phyloP scores from a whole-genome alignment of 1,140 invertebrate genomes.

The Anthonomus grandis region DNA sequence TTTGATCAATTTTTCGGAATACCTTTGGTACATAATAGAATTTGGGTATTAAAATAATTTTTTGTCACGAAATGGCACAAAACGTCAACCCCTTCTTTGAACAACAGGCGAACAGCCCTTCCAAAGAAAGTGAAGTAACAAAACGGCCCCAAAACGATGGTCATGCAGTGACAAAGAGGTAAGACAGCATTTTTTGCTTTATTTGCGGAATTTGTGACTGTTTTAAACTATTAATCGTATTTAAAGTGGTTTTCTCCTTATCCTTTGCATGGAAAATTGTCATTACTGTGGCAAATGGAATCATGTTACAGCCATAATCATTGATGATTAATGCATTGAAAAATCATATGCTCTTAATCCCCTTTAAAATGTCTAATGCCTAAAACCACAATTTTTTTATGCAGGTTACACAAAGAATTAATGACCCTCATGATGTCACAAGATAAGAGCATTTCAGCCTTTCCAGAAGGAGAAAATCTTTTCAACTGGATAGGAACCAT shows the following conservation, averaged over 20 bases:
- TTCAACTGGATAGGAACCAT: conserved; percentile 97
- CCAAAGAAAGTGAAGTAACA: conserved; percentile 70
- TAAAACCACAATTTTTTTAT: conserved; percentile 36
- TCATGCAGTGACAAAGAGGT: conserved; percentile 84
- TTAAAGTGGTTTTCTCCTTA: not conserved
- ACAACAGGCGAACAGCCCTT: conserved; percentile 57
- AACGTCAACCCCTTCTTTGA: conserved; percentile 77
- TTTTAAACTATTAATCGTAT: too few species aligned
- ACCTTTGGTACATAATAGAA: not conserved
- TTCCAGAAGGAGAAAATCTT: conserved; percentile 94
- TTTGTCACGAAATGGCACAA: conserved; percentile 63
- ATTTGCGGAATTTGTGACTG: too few species aligned
- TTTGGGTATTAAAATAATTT: not conserved
- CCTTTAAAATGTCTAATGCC: too few species aligned
- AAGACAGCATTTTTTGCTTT: conserved; percentile 35
- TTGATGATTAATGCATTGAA: too few species aligned
- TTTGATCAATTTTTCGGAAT: too few species aligned
- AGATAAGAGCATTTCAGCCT: conserved; percentile 91
- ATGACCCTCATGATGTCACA: conserved; percentile 83
- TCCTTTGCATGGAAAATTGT: too few species aligned
- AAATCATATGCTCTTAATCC: too few species aligned
- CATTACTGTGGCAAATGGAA: too few species aligned
- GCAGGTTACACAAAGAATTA: conserved; percentile 76
- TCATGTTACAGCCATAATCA: too few species aligned
- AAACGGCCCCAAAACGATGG: conserved; percentile 72